These are phyloP conservation scores for Melanotaenia parkinsoni DNA, from an alignment of 2,797 vertebrate species.

Conservation along the genomic window DNA sequence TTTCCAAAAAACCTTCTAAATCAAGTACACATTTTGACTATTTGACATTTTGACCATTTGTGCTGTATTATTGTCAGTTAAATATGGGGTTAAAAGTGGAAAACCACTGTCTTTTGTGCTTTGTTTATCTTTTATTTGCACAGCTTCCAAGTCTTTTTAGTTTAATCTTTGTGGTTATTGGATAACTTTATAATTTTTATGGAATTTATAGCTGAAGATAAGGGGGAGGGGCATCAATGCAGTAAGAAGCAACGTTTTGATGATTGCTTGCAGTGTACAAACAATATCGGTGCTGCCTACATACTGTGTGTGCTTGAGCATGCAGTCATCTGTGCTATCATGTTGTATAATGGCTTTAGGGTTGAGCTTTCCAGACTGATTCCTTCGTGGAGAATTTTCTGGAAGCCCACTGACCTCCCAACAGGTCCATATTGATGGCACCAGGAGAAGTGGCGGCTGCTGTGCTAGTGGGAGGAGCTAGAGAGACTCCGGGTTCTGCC, in stretches of 20 bases:
- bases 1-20: not conserved
- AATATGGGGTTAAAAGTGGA: not conserved
- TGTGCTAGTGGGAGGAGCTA: slow-evolving; percentile 84
- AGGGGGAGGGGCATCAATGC: slow-evolving; percentile 39
- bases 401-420: slow-evolving; percentile 96
- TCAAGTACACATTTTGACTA: not conserved
- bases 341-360: slow-evolving; percentile 65
- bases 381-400: slow-evolving; percentile 74
- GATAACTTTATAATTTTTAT: not conserved
- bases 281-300: slow-evolving; percentile 35
- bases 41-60: not conserved
- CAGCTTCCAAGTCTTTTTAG: not conserved
- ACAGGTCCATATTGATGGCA: slow-evolving; percentile 93
- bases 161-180: not conserved
- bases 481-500: slow-evolving; percentile 83
- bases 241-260: slow-evolving; percentile 31
- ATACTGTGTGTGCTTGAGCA: slow-evolving; percentile 50
- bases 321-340: slow-evolving; percentile 62
- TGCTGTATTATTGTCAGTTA: not conserved
- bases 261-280: slow-evolving; percentile 48
- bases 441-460: slow-evolving; percentile 84
- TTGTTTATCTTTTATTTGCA: not conserved
- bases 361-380: slow-evolving; percentile 78
- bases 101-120: not conserved
- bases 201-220: not conserved